These are phyloP conservation scores for Tricholauxania praeusta DNA, from an alignment of 2,888 invertebrate genomes.

Conservation along the genomic window DNA sequence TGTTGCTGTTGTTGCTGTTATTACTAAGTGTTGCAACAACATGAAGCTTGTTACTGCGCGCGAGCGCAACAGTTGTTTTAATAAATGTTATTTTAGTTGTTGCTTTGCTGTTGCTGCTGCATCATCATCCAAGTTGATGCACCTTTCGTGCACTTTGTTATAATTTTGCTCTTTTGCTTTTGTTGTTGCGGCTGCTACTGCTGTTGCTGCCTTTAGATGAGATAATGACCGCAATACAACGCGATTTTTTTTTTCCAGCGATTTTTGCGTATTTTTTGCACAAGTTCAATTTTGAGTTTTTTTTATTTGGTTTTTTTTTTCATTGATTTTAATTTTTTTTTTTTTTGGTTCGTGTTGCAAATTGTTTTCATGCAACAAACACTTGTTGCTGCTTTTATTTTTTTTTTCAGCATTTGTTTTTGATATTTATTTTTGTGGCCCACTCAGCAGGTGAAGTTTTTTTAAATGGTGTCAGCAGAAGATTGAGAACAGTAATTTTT, in stretches of 20 bases:
- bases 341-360: not conserved
- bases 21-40: not conserved
- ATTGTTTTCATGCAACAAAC: too few species aligned
- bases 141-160: not conserved
- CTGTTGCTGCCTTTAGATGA: conserved; percentile 24
- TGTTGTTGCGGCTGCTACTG: conserved; percentile 5
- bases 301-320: not conserved
- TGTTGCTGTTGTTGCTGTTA: not conserved
- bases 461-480: too few species aligned
- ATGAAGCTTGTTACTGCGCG: not conserved
- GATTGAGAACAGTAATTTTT: too few species aligned
- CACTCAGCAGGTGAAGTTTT: too few species aligned
- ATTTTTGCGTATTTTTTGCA: conserved; percentile 20
- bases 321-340: conserved; percentile 1
- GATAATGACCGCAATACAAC: too few species aligned
- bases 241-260: not conserved
- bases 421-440: too few species aligned
- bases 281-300: not conserved
- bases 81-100: not conserved
- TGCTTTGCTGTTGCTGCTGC: conserved; percentile 5
- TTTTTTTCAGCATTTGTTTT: too few species aligned
- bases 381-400: too few species aligned
- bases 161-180: not conserved
- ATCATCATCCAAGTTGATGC: not conserved
- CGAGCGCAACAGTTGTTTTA: not conserved